These are phyloP conservation scores for Pluvianellus socialis DNA, from an alignment of 2,113 vertebrate genomes.

Conservation along the genomic window DNA sequence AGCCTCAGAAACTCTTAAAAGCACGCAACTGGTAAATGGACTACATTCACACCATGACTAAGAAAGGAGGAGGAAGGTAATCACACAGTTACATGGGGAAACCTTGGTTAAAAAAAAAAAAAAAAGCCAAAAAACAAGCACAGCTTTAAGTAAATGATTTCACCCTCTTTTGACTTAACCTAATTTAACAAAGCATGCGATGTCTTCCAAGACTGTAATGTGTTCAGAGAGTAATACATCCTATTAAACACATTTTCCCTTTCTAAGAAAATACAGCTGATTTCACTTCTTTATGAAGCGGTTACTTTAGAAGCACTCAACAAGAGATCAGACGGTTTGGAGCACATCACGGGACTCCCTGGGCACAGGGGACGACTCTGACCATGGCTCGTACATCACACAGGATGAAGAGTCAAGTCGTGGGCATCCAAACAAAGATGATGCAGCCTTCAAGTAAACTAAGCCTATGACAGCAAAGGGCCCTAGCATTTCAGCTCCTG, in stretches of 20 bases:
- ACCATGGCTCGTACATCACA: not conserved
- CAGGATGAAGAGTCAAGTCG: not conserved
- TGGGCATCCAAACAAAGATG: not conserved
- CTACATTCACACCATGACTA: not conserved
- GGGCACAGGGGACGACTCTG: not conserved
- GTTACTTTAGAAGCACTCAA: not conserved
- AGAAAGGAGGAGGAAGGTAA: not conserved
- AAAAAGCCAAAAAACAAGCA: not conserved
- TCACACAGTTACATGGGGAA: not conserved
- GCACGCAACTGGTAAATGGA: not conserved
- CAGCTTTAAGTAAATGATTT: not conserved
- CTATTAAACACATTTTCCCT: not conserved
- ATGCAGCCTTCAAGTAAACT: not conserved
- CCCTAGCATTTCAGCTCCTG: not conserved
- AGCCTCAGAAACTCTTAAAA: not conserved
- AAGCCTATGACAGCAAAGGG: not conserved
- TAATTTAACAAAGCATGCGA: not conserved
- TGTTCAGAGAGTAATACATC: not conserved
- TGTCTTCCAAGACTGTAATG: not conserved
- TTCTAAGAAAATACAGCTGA: not conserved
- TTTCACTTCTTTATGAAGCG: not conserved
- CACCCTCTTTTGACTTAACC: not conserved
- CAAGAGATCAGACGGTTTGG: not conserved
- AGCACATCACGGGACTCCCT: not conserved
- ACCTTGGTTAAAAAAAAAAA: not conserved